Base-by-base conservation (phyloP, 2,888 invertebrate species). In the Pyrrhosoma nymphula region DNA sequence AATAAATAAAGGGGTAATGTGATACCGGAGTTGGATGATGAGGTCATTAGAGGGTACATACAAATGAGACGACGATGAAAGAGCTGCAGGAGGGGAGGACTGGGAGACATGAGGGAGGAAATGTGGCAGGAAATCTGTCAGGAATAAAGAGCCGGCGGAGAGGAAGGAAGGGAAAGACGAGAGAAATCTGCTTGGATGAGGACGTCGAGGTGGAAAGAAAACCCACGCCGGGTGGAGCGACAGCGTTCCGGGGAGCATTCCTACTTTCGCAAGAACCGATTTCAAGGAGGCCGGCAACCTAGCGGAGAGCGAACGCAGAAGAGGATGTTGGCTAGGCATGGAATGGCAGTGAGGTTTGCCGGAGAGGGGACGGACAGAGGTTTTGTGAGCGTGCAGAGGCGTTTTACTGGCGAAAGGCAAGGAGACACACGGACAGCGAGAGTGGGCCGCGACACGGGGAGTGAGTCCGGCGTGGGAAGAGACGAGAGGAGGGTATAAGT, bases 1-100 rank as follows among this genome's bases (percentile, higher is more conserved):
- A 82, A 82, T 82, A 82, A 82, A 82, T 82, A 82, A 82, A 82
- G 82, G 82, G 16, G 82, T 82, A 82, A 82, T 82, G 16, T 82
- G 82, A 82, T 82, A 82, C 82, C 30, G 35, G 82, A 82, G 82
- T 35, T 30, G 35, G 82, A 82, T 82, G 82, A 82, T 82, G 82
- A 82, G 82, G 82, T 35, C 82, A 82, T 82, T 82, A 82, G 82
- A 35, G 30, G 82, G 82, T 82, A 35, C 82, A 82, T 82, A 82
- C 82, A 82, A 82, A 82, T 82, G 82, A 82, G 35, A 14, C 35
- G 82, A 23, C 14, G 82, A 82, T 12, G 82, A 82, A n/a, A 82
- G 82, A 82, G 30, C 35, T 23, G 26, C 8, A 14, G 82, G 12
- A 26, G 35, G 35, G 35, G 30, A 10, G 82, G 35, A 23, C 14